These are phyloP conservation scores for Melanostoma scalare DNA, from an alignment of 2,888 invertebrate species.

Conservation along the genomic window DNA sequence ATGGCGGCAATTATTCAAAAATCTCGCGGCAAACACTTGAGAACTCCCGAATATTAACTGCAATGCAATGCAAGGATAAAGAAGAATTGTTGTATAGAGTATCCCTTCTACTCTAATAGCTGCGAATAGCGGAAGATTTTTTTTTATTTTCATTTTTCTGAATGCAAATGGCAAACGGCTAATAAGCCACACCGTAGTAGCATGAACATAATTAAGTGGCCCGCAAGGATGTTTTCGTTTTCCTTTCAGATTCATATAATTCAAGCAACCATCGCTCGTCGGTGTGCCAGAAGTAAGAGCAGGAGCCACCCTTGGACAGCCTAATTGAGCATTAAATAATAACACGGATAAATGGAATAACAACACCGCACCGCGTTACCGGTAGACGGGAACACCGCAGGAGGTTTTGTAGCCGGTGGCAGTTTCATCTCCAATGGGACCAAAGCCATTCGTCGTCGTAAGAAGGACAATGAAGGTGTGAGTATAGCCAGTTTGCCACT, in stretches of 20 bases:
- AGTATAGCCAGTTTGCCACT: constrained; percentile 23
- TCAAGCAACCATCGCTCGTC: constrained; percentile 26
- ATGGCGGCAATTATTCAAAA: constrained; percentile 60
- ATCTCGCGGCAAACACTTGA: constrained; percentile 54
- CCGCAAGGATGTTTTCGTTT: constrained; percentile 72
- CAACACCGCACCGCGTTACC: constrained; percentile 7
- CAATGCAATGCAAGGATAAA: constrained; percentile 29
- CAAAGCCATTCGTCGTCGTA: constrained; percentile 25
- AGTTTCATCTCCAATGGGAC: constrained; percentile 41
- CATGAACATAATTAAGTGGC: constrained; percentile 72
- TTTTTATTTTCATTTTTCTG: constrained; percentile 29
- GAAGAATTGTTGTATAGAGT: constrained; percentile 11
- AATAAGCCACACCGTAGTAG: constrained; percentile 68
- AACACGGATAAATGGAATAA: constrained; percentile 72
- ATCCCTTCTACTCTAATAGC: constrained; percentile 10
- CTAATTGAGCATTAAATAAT: constrained; percentile 73
- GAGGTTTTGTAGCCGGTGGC: constrained; percentile 29
- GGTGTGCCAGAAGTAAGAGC: neutral
- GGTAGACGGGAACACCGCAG: constrained; percentile 51
- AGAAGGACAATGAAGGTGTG: constrained; percentile 55
- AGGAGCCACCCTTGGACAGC: constrained; percentile 58
- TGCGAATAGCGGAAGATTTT: constrained; percentile 42
- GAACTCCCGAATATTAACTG: constrained; percentile 56
- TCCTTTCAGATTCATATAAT: constrained; percentile 56
- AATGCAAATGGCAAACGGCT: constrained; percentile 69